A percentile compares a stretch with the other conserved stretches of the same genome.
These are phyloP conservation scores for Labia minor DNA, from an alignment of 2,888 invertebrate genomes.

Conservation along the genomic window DNA sequence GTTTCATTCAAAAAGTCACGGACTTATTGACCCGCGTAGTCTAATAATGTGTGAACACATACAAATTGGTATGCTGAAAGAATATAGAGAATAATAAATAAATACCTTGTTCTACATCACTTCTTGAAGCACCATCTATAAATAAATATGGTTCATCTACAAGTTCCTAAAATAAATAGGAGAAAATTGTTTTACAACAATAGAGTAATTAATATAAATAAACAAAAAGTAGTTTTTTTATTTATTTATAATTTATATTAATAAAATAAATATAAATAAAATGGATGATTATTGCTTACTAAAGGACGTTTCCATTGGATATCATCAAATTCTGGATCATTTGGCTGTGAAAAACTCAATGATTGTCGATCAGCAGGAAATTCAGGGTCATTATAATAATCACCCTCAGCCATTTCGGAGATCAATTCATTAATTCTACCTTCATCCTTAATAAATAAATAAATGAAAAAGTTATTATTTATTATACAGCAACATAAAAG, in stretches of 20 bases:
- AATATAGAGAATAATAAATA: too few species aligned
- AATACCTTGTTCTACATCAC: constrained; percentile 45
- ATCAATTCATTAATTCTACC: constrained; percentile 1
- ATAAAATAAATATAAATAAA: too few species aligned
- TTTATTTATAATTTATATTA: too few species aligned
- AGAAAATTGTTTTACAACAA: constrained; percentile 24
- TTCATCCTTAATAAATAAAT: constrained; percentile 21
- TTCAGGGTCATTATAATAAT: constrained; percentile 41
- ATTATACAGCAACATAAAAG: too few species aligned
- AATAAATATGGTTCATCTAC: constrained; percentile 42
- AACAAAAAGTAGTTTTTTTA: too few species aligned
- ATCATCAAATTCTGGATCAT: constrained; percentile 29
- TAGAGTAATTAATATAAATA: too few species aligned
- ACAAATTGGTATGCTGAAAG: too few species aligned
- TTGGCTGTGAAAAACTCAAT: constrained; percentile 32
- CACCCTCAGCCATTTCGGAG: constrained; percentile 29
- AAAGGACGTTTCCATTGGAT: constrained; percentile 39
- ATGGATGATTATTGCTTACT: constrained; percentile 20
- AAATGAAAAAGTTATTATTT: neutral
- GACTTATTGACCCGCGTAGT: too few species aligned
- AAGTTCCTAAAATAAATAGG: constrained; percentile 36
- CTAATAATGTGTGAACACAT: too few species aligned
- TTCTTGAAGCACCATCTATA: constrained; percentile 41
- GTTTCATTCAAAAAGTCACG: too few species aligned
- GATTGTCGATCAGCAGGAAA: constrained; percentile 43